Conservation (phyloP, 2,888 invertebrate genomes). For the Polydrusus pterygomalis region DNA sequence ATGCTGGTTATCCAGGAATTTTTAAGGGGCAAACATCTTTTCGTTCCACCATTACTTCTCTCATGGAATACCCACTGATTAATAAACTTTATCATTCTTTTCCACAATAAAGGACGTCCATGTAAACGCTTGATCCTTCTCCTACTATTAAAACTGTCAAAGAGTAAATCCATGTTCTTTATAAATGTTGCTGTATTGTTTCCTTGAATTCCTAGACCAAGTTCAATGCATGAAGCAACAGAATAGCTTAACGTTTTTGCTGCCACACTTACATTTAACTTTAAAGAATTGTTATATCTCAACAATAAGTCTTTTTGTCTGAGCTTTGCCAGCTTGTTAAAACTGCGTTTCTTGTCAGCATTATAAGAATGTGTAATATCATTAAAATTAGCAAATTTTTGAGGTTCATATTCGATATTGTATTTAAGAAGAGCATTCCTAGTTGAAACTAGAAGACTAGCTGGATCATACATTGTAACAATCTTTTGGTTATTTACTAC, state of each 20-base stretch:
- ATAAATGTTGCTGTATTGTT: slow-evolving; percentile 1
- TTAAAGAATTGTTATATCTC: neutral
- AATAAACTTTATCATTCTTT: slow-evolving; percentile 1
- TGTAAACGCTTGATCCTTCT: neutral
- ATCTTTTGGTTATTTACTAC: neutral
- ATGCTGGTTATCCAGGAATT: neutral
- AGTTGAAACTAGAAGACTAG: slow-evolving; percentile 5
- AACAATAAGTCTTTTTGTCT: neutral
- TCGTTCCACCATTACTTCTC: neutral
- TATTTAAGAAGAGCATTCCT: slow-evolving; percentile 13
- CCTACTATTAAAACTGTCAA: slow-evolving; percentile 11
- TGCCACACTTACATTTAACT: slow-evolving; percentile 3
- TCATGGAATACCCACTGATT: neutral
- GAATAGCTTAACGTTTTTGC: slow-evolving; percentile 9
- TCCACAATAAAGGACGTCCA: neutral
- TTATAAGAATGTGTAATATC: neutral
- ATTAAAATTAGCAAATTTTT: slow-evolving; percentile 4
- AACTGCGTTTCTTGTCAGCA: neutral
- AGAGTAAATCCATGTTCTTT: neutral
- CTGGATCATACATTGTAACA: slow-evolving; percentile 3
- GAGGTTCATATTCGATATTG: neutral
- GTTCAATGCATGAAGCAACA: slow-evolving; percentile 1
- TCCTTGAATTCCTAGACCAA: neutral
- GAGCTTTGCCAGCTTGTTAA: neutral
- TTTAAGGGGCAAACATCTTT: neutral